phyloP scores from a whole-genome alignment of 2,888 invertebrate genomes.

The Punctoribates punctum region DNA sequence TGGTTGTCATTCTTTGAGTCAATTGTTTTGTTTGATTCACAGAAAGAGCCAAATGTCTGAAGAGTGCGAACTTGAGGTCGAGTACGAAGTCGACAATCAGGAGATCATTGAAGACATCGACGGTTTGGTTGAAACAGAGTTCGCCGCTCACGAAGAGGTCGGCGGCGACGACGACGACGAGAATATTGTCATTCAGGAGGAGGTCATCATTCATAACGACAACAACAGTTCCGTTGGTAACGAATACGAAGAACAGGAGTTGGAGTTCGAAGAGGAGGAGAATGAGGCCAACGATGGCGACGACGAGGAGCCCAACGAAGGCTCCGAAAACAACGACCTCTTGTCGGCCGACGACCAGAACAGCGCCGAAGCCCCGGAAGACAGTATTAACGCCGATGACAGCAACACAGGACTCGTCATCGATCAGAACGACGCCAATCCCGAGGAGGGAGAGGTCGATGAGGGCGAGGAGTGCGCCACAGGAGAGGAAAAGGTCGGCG shows the following conservation, averaged over 20 bases:
- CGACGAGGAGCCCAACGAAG: neutral
- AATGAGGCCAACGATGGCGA: neutral
- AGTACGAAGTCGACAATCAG: neutral
- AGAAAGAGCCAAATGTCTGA: constrained; percentile 31
- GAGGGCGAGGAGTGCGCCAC: too few relatives aligned
- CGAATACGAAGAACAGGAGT: constrained; percentile 8
- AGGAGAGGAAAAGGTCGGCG: constrained; percentile 25
- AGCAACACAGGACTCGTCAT: neutral
- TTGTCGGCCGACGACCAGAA: neutral
- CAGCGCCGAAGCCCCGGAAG: neutral
- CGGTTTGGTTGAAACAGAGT: neutral
- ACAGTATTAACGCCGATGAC: constrained; percentile 1
- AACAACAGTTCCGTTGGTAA: neutral
- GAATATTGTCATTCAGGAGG: constrained; percentile 15
- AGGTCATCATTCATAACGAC: neutral
- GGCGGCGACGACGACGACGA: constrained; percentile 26
- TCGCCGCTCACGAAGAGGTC: neutral
- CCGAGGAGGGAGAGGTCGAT: neutral
- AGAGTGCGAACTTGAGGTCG: constrained; percentile 35
- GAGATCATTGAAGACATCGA: constrained; percentile 21
- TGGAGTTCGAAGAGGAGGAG: neutral
- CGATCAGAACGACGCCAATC: neutral
- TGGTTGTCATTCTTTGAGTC: too few relatives aligned
- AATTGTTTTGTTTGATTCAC: too few relatives aligned
- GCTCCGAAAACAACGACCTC: neutral